These are phyloP conservation scores for Drosophila albomicans DNA, from an alignment of 1,140 invertebrate genomes.

Conservation along the genomic window DNA sequence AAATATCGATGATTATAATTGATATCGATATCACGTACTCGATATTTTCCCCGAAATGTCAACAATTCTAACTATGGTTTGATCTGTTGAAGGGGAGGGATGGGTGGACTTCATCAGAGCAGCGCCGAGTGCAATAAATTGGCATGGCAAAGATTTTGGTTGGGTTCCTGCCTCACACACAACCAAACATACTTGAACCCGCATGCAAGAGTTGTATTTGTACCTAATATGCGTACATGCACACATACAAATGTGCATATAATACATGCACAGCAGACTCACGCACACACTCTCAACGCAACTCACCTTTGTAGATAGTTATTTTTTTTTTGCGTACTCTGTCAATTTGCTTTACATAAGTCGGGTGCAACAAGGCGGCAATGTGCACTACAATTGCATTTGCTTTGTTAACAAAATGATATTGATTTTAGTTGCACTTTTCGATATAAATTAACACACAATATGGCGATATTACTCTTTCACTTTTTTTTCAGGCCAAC, in stretches of 20 bases:
- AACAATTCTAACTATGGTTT: conserved; percentile 4
- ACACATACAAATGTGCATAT: conserved; percentile 12
- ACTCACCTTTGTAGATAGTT: conserved; percentile 44
- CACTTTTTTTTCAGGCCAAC: conserved; percentile 80
- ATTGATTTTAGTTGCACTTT: conserved; percentile 65
- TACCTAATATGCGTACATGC: conserved; percentile 11
- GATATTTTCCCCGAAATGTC: conserved; percentile 1
- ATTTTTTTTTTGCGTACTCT: conserved; percentile 34
- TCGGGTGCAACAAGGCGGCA: conserved; percentile 23
- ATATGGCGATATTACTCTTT: conserved; percentile 78
- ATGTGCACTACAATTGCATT: conserved; percentile 11
- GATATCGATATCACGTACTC: not conserved
- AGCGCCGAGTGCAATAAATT: conserved; percentile 22
- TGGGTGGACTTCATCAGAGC: not conserved
- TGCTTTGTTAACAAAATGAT: conserved; percentile 29
- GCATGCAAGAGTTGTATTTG: conserved; percentile 24
- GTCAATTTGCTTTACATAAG: conserved; percentile 44
- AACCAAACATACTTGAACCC: conserved; percentile 5
- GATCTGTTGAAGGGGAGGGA: not conserved
- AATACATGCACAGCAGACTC: conserved; percentile 22
- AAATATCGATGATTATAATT: conserved; percentile 4
- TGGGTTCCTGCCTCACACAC: conserved; percentile 30
- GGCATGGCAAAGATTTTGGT: conserved; percentile 25
- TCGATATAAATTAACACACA: conserved; percentile 63
- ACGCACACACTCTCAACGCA: not conserved